Base-by-base conservation (phyloP, 2,113 vertebrate species). In the Corythornis cristatus region DNA sequence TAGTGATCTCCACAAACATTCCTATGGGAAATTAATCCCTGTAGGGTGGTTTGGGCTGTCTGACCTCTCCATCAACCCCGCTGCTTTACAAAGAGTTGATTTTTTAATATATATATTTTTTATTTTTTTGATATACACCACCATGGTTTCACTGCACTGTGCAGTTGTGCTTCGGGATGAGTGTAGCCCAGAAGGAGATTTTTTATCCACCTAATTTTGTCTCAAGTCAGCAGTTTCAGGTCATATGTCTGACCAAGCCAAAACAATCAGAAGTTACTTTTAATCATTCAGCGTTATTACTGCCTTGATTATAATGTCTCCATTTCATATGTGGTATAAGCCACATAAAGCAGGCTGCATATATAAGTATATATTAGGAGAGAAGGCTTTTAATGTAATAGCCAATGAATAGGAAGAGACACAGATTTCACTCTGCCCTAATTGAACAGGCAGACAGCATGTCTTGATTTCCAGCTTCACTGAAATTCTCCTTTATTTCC, bases 191-290 rank as follows among this genome's bases (percentile, higher is more conserved):
- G 54, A 73, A 92, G 0, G 20, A 83, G 51, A 51, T 45, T 29
- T 64, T 62, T 74, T 35, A 62, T 31, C 45, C 78, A 5, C 75
- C 45, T 85, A 29, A 7, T 80, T 94, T 89, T 77, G 79, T 83
- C 93, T 88, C 29, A 1, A 94, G 87, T 96, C 95, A 95, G 95
- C 96, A 93, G 43, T 95, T 93, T 85, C 68, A 77, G 85, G 91
- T 77, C 91, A 70, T 83, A 40, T 35, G n/a, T 88, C 78, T 42
- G 58, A 91, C 72, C 79, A 67, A 91, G 93, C 93, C 95, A 96
- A 95, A 96, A 96, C 94, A 96, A 96, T 96, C 95, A 93, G 85
- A 89, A 92, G 11, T 86, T 78, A 91, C 89, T 95, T 96, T 93
- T 95, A 96, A 94, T 96, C 91, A 81, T 56, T 91, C 56, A 15